These are phyloP conservation scores for Erebia aethiops DNA, from an alignment of 2,888 invertebrate species.

Conservation along the genomic window DNA sequence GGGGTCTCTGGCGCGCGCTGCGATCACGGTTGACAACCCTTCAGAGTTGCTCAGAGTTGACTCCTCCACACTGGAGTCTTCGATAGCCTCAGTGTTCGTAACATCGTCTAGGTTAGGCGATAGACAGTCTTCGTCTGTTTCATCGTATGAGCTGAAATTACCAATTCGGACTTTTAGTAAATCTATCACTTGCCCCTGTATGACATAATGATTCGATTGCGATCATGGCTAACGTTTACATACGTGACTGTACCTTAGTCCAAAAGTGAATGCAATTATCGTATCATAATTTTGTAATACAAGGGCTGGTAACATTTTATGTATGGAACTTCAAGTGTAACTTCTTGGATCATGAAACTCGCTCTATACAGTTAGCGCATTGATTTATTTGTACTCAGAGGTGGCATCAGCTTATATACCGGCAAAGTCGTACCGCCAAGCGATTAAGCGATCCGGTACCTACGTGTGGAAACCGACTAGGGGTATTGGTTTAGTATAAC, in stretches of 20 bases:
- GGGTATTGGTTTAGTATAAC: no score
- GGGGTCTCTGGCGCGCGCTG: conserved; percentile 41
- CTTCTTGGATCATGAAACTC: not conserved
- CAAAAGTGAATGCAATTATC: not conserved
- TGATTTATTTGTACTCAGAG: no score
- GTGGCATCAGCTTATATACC: no score
- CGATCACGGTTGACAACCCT: conserved; percentile 48
- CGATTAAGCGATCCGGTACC: no score
- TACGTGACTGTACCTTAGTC: no score
- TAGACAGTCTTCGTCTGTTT: conserved; percentile 86
- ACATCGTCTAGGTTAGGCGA: conserved; percentile 87
- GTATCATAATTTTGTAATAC: not conserved
- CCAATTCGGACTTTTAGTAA: conserved; percentile 26
- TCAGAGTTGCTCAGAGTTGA: conserved; percentile 74
- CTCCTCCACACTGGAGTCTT: conserved; percentile 77
- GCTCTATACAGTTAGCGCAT: not conserved
- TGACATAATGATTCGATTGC: not conserved
- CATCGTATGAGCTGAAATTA: conserved; percentile 86
- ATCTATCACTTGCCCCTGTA: not conserved
- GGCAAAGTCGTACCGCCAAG: no score
- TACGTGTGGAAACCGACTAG: no score
- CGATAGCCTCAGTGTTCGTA: conserved; percentile 74
- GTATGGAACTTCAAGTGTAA: not conserved
- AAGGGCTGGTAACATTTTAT: not conserved
- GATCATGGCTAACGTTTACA: no score